These are phyloP conservation scores for Dynastes tityus DNA, from an alignment of 2,888 invertebrate genomes.

Conservation along the genomic window DNA sequence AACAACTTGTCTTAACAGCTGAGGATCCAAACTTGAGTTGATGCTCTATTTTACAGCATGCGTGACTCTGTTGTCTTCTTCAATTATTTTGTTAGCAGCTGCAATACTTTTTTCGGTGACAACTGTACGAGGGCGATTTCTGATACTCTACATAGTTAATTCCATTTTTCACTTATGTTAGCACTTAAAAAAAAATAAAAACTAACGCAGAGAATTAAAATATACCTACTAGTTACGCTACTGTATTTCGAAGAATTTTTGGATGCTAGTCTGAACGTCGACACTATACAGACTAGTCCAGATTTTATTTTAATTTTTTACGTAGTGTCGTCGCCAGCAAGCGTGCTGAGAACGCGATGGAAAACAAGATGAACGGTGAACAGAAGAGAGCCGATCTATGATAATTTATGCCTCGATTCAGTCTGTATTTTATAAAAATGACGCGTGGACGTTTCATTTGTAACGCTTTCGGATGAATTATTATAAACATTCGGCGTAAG, in stretches of 20 bases:
- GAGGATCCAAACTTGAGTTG: too few species aligned
- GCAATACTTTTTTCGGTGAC: too few species aligned
- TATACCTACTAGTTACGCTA: neutral
- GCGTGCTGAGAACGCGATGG: conserved; percentile 33
- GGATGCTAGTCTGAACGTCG: conserved; percentile 1
- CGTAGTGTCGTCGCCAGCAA: conserved; percentile 23
- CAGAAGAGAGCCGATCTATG: neutral
- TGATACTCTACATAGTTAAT: too few species aligned
- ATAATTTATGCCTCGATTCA: conserved; percentile 31
- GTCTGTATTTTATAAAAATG: conserved; percentile 31
- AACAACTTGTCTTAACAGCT: too few species aligned
- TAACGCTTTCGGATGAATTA: conserved; percentile 22
- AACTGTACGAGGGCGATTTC: too few species aligned
- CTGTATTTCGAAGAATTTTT: conserved; percentile 19
- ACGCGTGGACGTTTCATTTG: conserved; percentile 23
- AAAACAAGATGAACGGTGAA: conserved; percentile 36
- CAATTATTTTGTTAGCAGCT: too few species aligned
- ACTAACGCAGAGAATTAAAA: too few species aligned
- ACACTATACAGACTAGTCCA: neutral
- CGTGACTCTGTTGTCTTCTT: too few species aligned
- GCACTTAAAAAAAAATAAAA: too few species aligned
- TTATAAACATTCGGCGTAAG: conserved; percentile 29
- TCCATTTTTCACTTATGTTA: too few species aligned
- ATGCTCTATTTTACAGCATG: too few species aligned
- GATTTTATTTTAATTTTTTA: conserved; percentile 36